Evolutionary conservation across 2,888 invertebrate species (phyloP).

Genomic region (Opisthograptis luteolata): DNA sequence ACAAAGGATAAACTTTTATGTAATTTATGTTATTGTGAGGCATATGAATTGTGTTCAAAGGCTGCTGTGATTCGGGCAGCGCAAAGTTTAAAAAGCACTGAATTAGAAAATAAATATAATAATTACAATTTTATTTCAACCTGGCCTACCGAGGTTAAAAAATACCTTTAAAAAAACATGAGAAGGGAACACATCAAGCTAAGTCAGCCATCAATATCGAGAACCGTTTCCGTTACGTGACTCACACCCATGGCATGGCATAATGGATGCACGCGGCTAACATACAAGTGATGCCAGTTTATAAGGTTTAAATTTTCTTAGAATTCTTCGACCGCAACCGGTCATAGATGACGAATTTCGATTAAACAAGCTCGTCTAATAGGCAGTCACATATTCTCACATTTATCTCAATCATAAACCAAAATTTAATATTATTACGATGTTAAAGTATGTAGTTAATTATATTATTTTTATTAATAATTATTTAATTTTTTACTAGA

Average conservation of each 20-base stretch:
- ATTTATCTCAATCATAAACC: too few relatives aligned
- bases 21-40: conserved; percentile 1
- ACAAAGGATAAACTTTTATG: conserved; percentile 13
- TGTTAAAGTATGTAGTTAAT: too few relatives aligned
- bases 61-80: neutral
- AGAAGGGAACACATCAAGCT: conserved; percentile 68
- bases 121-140: neutral
- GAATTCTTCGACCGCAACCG: conserved; percentile 49
- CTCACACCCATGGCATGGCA: conserved; percentile 79
- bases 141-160: too few relatives aligned
- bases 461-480: too few relatives aligned
- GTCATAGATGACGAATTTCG: conserved; percentile 38
- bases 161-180: conserved; percentile 48
- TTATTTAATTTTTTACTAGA: too few relatives aligned
- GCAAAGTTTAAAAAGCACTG: too few relatives aligned
- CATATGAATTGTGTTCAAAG: neutral
- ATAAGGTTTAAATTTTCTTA: conserved; percentile 63
- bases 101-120: too few relatives aligned
- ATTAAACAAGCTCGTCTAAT: neutral
- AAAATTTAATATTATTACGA: too few relatives aligned
- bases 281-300: conserved; percentile 69
- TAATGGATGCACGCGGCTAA: conserved; percentile 66
- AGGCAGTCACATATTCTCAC: too few relatives aligned
- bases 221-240: conserved; percentile 82
- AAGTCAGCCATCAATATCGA: conserved; percentile 70